A percentile compares a stretch with the other conserved stretches of the same genome.
Conservation (phyloP, 2,797 vertebrate species). For the Gymnodraco acuticeps region DNA sequence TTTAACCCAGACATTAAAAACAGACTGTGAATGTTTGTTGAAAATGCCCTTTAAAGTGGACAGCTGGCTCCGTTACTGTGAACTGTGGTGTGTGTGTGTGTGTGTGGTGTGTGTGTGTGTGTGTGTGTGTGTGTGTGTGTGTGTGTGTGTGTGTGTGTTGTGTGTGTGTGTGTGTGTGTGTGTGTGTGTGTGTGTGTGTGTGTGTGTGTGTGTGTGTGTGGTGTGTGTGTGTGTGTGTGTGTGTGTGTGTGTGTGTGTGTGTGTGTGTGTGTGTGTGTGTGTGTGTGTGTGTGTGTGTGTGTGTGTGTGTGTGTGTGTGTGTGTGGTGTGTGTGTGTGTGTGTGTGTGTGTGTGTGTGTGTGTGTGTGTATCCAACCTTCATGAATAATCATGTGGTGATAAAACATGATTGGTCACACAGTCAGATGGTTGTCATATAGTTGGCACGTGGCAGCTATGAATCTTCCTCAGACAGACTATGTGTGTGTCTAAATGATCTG, state of each 20-base stretch:
- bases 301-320: too few relatives aligned
- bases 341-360: too few relatives aligned
- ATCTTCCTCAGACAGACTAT: constrained; percentile 29
- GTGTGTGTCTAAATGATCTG: constrained; percentile 1
- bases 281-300: too few relatives aligned
- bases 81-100: constrained; percentile 57
- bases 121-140: constrained; percentile 15
- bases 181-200: too few relatives aligned
- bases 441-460: constrained; percentile 50
- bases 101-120: constrained; percentile 14
- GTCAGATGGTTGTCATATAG: constrained; percentile 68
- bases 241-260: too few relatives aligned
- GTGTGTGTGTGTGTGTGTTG: background rate
- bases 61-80: constrained; percentile 74
- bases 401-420: constrained; percentile 76
- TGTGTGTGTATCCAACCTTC: constrained; percentile 13
- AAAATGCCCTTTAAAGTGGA: constrained; percentile 72
- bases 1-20: constrained; percentile 36
- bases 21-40: constrained; percentile 50
- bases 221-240: too few relatives aligned
- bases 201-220: too few relatives aligned
- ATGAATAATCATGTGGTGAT: constrained; percentile 80
- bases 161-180: background rate
- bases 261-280: too few relatives aligned
- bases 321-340: too few relatives aligned